A percentile compares a stretch with the other conserved stretches of the same genome.
These are phyloP conservation scores for Heterodera carotae DNA, from an alignment of 1,140 invertebrate genomes.

Conservation along the genomic window DNA sequence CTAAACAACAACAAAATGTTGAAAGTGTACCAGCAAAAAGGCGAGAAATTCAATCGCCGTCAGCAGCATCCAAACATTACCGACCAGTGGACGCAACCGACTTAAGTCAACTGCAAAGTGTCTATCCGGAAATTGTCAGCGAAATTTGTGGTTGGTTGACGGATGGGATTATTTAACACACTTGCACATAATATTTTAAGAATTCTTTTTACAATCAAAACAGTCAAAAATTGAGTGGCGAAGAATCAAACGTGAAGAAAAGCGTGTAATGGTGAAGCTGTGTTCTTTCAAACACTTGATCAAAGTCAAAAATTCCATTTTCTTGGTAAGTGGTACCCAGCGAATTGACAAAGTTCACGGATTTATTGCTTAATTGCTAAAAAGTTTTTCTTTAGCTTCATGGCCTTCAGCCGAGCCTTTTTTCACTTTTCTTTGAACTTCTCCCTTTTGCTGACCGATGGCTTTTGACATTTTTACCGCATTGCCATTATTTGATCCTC, in stretches of 20 bases:
- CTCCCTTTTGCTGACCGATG: constrained; percentile 34
- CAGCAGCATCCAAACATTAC: not conserved
- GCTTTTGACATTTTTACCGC: constrained; percentile 28
- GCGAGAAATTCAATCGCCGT: not conserved
- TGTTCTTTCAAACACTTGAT: constrained; percentile 31
- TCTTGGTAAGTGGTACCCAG: constrained; percentile 32
- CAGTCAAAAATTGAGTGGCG: not conserved
- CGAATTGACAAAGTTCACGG: too few relatives aligned
- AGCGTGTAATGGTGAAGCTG: constrained; percentile 21
- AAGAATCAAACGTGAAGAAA: constrained; percentile 19
- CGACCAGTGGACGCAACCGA: constrained; percentile 28
- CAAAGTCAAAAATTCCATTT: constrained; percentile 37
- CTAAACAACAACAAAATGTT: not conserved
- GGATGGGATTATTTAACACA: not conserved
- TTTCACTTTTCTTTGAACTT: constrained; percentile 37
- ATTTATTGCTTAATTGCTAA: too few relatives aligned
- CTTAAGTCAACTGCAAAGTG: constrained; percentile 21
- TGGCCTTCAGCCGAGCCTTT: constrained; percentile 39
- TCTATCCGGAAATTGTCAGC: constrained; percentile 30
- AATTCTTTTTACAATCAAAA: constrained; percentile 20
- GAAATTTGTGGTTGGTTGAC: constrained; percentile 18
- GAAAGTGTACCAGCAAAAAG: not conserved
- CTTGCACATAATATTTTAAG: constrained; percentile 17
- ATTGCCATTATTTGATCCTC: constrained; percentile 28
- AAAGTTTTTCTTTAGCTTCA: constrained; percentile 19